Base-by-base conservation (phyloP, 1,140 invertebrate genomes). In the Zaprionus africanus region DNA sequence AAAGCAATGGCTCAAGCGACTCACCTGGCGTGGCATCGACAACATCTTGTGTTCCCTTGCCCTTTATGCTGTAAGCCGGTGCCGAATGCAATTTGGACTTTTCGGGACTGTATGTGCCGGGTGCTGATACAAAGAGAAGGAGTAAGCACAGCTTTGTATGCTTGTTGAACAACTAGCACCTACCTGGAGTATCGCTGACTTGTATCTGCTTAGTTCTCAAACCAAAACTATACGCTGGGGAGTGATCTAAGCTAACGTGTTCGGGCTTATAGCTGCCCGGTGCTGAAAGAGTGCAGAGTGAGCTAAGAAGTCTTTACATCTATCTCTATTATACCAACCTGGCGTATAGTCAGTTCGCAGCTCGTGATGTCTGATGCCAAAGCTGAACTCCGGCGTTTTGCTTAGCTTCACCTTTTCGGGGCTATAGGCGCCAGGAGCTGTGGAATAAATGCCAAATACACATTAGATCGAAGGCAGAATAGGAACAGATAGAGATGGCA, bases 331-430 rank as follows among this genome's bases (percentile, higher is more conserved):
- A 0, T 13, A 51, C 46, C 4, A 57, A 91, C 90, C 95, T 43
- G 98, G 98, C 9, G 96, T 96, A 53, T 95, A 94, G 83, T 96
- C 96, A 4, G 93, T 78, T 91, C 95, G 96, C 9, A 93, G 93
- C 51, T 96, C 95, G 78, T 95, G 95, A 0, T 95, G 92, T 92
- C 94, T 96, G 43, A 95, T 93, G 46, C 94, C 93, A 67, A 96
- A 96, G 59, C 93, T 94, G 90, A 93, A 96, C 79, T 94, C 94
- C 15, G 95, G 95, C 46, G 94, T 93, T 68, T 93, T 93, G 80
- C 94, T 94, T 71, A 94, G 93, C 66, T 95, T 95, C 53, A 94
- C 92, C 63, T 95, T 94, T 92, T 97, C 96, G 24, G 96, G 95
- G 76, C 93, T 90, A 90, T 95, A 95, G 59, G 94, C 93, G 85